A percentile compares a stretch with the other conserved stretches of the same genome.
These are phyloP conservation scores for Ditylenchus weischeri DNA, from an alignment of 2,888 invertebrate species.

Conservation along the genomic window DNA sequence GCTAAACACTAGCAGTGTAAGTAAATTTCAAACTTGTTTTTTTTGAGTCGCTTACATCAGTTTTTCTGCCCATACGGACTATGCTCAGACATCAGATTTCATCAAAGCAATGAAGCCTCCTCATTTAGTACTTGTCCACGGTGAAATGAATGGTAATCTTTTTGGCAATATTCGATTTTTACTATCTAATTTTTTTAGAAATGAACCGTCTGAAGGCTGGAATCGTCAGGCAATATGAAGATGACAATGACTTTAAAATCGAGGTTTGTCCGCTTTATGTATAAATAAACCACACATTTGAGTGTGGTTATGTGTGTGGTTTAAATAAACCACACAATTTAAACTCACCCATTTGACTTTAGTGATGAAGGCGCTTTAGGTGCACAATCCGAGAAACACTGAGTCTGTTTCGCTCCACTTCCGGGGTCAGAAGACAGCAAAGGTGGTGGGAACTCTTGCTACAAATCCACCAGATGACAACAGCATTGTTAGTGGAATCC, in stretches of 20 bases:
- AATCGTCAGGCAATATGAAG: conserved; percentile 61
- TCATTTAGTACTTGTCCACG: conserved; percentile 93
- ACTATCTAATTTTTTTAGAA: conserved; percentile 60
- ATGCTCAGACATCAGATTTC: conserved; percentile 94
- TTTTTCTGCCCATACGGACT: conserved; percentile 97
- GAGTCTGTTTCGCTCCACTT: conserved; percentile 87
- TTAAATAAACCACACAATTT: no score
- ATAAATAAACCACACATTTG: no score
- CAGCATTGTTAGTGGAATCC: conserved; percentile 79
- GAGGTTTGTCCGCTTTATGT: conserved; percentile 10
- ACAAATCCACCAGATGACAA: conserved; percentile 76
- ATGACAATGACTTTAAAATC: conserved; percentile 38
- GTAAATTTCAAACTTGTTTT: not conserved
- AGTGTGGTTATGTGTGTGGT: no score
- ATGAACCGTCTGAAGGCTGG: conserved; percentile 94
- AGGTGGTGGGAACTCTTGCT: conserved; percentile 90
- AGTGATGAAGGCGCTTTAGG: conserved; percentile 46
- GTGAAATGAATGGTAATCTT: conserved; percentile 79
- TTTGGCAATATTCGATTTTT: no score
- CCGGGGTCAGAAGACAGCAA: conserved; percentile 94
- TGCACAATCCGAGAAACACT: conserved; percentile 94
- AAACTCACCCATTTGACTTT: not conserved
- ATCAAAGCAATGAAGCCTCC: conserved; percentile 88
- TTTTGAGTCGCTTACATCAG: conserved; percentile 77
- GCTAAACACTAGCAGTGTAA: not conserved